Conservation (phyloP, 2,888 invertebrate species). For the Tholera decimalis region DNA sequence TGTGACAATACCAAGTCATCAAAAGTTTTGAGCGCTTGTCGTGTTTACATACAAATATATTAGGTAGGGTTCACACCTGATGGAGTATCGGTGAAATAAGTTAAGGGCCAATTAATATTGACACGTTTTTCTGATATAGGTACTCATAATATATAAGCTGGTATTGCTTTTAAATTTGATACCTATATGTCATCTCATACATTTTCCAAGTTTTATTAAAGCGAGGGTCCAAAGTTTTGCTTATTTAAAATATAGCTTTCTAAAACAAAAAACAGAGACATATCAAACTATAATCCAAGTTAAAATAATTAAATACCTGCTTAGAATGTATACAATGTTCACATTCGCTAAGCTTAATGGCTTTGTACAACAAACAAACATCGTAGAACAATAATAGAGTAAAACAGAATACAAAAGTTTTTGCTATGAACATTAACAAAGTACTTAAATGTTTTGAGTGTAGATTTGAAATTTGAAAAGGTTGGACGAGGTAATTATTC, state of each 20-base stretch:
- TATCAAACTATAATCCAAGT: conserved; percentile 25
- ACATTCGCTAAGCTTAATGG: conserved; percentile 48
- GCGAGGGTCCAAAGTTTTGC: not conserved
- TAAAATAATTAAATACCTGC: conserved; percentile 39
- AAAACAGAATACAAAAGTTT: conserved; percentile 58
- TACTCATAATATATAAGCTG: too few species aligned
- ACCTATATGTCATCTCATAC: too few species aligned
- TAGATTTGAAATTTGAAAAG: conserved; percentile 45
- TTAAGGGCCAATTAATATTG: too few species aligned
- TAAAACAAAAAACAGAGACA: not conserved
- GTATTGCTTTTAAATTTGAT: too few species aligned
- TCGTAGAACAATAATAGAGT: conserved; percentile 51
- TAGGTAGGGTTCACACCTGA: conserved; percentile 9
- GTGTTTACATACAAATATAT: conserved; percentile 38
- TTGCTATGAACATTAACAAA: conserved; percentile 53
- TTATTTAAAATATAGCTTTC: conserved; percentile 6
- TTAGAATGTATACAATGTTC: conserved; percentile 51
- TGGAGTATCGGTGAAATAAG: not conserved
- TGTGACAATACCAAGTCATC: conserved; percentile 57
- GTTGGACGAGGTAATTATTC: conserved; percentile 28
- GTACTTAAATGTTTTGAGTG: conserved; percentile 54
- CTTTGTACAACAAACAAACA: conserved; percentile 56
- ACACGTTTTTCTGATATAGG: too few species aligned
- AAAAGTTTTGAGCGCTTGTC: conserved; percentile 44
- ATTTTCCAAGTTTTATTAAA: not conserved